These are phyloP conservation scores for Neoascia interrupta DNA, from an alignment of 2,888 invertebrate genomes.

Conservation along the genomic window DNA sequence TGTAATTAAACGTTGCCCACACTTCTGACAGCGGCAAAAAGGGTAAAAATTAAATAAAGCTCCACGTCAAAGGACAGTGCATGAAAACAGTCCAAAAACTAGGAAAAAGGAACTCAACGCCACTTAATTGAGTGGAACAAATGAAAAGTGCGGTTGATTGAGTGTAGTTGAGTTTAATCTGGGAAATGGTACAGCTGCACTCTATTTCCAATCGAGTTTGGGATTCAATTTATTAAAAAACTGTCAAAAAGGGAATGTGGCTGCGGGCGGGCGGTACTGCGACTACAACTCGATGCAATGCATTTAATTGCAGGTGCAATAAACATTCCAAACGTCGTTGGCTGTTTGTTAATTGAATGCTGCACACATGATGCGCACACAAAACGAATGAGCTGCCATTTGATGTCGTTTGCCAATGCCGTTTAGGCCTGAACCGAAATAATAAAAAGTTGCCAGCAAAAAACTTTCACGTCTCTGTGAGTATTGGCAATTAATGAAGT, in stretches of 20 bases:
- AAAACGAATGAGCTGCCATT: slow-evolving; percentile 38
- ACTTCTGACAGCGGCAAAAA: not conserved
- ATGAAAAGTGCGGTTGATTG: slow-evolving; percentile 6
- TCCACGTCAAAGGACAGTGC: too few relatives aligned
- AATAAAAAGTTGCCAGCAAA: too few relatives aligned
- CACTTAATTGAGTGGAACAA: slow-evolving; percentile 14
- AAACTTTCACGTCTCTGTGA: too few relatives aligned
- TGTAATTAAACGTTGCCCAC: slow-evolving; percentile 21
- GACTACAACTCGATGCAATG: slow-evolving; percentile 43
- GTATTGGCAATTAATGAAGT: slow-evolving; percentile 55
- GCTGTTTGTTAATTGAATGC: slow-evolving; percentile 65
- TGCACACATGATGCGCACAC: slow-evolving; percentile 34
- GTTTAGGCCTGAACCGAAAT: not conserved
- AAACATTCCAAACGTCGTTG: slow-evolving; percentile 56
- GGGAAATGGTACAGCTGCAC: not conserved
- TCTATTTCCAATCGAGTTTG: slow-evolving; percentile 29
- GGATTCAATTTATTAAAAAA: slow-evolving; percentile 41
- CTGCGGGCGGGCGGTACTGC: not conserved
- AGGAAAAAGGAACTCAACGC: not conserved
- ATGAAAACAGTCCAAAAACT: not conserved
- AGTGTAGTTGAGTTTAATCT: not conserved
- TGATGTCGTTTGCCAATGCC: slow-evolving; percentile 21
- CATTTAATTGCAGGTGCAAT: slow-evolving; percentile 68
- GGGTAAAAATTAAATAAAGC: too few relatives aligned
- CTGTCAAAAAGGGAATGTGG: slow-evolving; percentile 27